Evolutionary conservation across 2,888 invertebrate species (phyloP), one percentile per base, ranked within the genome.

Genomic region (Eupithecia exiguata): DNA sequence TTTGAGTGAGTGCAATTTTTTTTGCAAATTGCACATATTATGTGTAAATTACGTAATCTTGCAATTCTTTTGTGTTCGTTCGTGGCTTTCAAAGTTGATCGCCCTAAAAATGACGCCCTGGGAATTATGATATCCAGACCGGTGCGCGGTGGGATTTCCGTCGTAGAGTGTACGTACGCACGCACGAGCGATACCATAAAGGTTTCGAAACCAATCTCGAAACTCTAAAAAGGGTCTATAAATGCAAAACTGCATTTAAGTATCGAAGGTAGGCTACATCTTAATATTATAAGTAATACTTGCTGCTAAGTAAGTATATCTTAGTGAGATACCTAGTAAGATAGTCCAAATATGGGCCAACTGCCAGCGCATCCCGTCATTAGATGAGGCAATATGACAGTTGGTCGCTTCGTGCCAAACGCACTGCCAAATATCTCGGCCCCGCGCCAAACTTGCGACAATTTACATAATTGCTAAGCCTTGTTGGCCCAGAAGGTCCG

Each of bases 31-130:
- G 14, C 40, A 21, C 9, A 62, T 35, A 30, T 66, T 66, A 18
- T 66, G 21, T 62, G 18, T 25, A 10, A 62, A 35, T 35, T 62
- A 63, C 18, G 38, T 25, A 66, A 66, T 40, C 21, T 40, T 25
- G 21, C 65, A 66, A 25, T 66, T 66, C 65, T 21, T 40, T 40
- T 66, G 40, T 40, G n/a, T n/a, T 65, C 9, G n/a, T n/a, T 65
- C 9, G 38, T 21, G 40, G 65, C 10, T 63, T 66, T 40, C 36
- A 21, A n/a, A 66, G 40, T 40, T 66, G 65, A 10, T 16, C 36
- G 10, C 18, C 14, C 25, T 38, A 66, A 66, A 40, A n/a, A 40
- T 40, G 65, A 25, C 40, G 65, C 14, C 21, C n/a, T 25, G n/a
- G n/a, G n/a, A 66, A 66, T 66, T 40, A 65, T 65, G 9, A 40